Percentiles rank a stretch among this genome's conserved stretches.
phyloP scores from a whole-genome alignment of 1,140 invertebrate species.

The Lepeophtheirus salmonis region DNA sequence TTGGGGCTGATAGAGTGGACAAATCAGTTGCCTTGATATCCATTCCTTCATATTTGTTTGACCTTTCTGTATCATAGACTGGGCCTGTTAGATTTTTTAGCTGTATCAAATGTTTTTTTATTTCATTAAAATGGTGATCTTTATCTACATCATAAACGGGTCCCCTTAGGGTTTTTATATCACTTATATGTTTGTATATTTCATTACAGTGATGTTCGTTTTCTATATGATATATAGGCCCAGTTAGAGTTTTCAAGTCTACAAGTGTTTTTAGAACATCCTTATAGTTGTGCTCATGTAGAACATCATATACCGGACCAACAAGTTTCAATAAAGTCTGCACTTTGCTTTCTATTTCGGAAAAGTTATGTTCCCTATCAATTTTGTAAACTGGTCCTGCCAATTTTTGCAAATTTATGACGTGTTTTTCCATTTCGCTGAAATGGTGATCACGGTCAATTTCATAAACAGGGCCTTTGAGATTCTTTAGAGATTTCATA shows the following conservation, averaged over 20 bases:
- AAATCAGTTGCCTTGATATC: not conserved
- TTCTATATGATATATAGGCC: conserved; percentile 6
- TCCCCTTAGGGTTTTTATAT: conserved; percentile 1
- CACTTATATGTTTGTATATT: not conserved
- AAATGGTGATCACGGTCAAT: conserved; percentile 18
- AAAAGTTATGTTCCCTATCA: conserved; percentile 14
- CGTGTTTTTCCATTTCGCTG: conserved; percentile 11
- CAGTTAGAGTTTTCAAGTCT: conserved; percentile 7
- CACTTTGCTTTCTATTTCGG: conserved; percentile 5
- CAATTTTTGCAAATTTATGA: conserved; percentile 6
- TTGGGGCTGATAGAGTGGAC: conserved; percentile 1
- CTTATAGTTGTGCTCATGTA: conserved; percentile 11
- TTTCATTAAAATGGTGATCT: conserved; percentile 12
- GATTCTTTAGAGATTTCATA: not conserved
- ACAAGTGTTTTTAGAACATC: conserved; percentile 2
- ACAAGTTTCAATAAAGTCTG: conserved; percentile 5
- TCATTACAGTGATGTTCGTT: conserved; percentile 9
- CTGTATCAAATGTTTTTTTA: not conserved
- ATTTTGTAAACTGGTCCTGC: conserved; percentile 13
- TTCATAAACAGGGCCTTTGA: conserved; percentile 13
- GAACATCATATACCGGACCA: conserved; percentile 6
- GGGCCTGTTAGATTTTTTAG: conserved; percentile 12
- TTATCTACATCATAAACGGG: conserved; percentile 11
- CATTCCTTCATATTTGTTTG: conserved; percentile 10
- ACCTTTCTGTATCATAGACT: conserved; percentile 12